Percentiles rank a stretch among this genome's conserved stretches.
These are phyloP conservation scores for Lepidocolaptes lacrymiger DNA, from an alignment of 2,797 vertebrate species.

Conservation along the genomic window DNA sequence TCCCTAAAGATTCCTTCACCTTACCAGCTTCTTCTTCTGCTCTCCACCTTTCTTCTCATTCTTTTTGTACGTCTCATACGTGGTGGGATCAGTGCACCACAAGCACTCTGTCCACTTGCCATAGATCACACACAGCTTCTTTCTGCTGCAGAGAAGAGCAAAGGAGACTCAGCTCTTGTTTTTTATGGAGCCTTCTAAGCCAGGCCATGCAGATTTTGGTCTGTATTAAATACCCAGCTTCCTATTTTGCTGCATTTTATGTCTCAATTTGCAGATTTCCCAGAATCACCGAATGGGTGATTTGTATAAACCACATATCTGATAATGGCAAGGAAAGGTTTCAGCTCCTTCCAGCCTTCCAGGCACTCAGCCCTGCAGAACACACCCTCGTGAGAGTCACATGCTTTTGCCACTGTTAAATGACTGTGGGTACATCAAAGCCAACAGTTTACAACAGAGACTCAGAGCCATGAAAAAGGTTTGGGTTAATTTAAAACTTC, in stretches of 20 bases:
- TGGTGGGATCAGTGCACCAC: conserved; percentile 88
- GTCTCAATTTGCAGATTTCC: background rate
- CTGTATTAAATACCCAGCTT: background rate
- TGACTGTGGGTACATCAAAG: background rate
- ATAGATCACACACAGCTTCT: conserved; percentile 92
- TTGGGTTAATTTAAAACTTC: background rate
- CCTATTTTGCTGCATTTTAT: background rate
- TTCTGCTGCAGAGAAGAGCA: conserved; percentile 81
- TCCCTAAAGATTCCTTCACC: background rate
- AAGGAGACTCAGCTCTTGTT: background rate
- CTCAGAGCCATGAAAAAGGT: background rate
- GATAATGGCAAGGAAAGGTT: background rate
- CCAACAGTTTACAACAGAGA: background rate
- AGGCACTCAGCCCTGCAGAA: background rate
- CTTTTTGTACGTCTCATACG: conserved; percentile 86
- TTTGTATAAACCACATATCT: background rate
- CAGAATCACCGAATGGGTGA: background rate
- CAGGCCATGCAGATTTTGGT: background rate
- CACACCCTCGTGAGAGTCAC: background rate
- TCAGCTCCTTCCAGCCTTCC: background rate
- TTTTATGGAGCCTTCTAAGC: background rate
- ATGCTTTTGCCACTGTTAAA: background rate
- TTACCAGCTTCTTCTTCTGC: conserved; percentile 85
- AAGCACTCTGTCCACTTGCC: conserved; percentile 98
- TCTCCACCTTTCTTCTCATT: conserved; percentile 84